Base-by-base conservation (phyloP, 2,888 invertebrate genomes). In the Byasa hedistus region DNA sequence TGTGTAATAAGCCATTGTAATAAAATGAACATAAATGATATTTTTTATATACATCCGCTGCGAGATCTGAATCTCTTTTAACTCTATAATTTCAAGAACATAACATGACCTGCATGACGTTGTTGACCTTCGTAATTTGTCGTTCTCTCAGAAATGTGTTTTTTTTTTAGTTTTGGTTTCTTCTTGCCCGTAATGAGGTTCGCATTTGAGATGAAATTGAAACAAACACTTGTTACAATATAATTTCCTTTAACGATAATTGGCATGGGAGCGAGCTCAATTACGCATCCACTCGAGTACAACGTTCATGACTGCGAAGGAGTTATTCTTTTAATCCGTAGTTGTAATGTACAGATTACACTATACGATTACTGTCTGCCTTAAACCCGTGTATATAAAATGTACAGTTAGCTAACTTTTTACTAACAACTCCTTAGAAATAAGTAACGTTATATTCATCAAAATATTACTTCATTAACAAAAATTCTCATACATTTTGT, bases 91-190 rank as follows among this genome's bases (percentile, higher is more conserved):
- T 81, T 79, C 72, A 76, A 79, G 72, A 75, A 73, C 74, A 76
- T 75, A 74, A 71, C 80, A 80, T 81, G 57, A 63, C 48, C 63
- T 79, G 73, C 73, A 66, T 76, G 73, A 84, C 81, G 82, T 80
- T 75, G 86, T 83, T 83, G 77, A 80, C 80, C 83, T 85, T 87
- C 79, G 78, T 85, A 86, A 86, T 88, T 85, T 81, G 85, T 79
- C 73, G 75, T 84, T 83, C 87, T 87, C 87, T 77, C 85, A 84
- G 85, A 83, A 84, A 79, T 75, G 69, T 78, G 39, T 15, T 15
- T 39, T 39, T 39, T 39, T 27, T n/a, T 32, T 32, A n/a, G n/a
- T n/a, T n/a, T n/a, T n/a, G n/a, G 75, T 55, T 51, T 44, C 36
- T 56, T 52, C 56, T 51, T 72, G 12, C 39, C 12, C 73, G 76